Evolutionary conservation across 1,140 invertebrate genomes (phyloP), one percentile per base, ranked within the genome.

Genomic region (Nasonia longicornis): DNA sequence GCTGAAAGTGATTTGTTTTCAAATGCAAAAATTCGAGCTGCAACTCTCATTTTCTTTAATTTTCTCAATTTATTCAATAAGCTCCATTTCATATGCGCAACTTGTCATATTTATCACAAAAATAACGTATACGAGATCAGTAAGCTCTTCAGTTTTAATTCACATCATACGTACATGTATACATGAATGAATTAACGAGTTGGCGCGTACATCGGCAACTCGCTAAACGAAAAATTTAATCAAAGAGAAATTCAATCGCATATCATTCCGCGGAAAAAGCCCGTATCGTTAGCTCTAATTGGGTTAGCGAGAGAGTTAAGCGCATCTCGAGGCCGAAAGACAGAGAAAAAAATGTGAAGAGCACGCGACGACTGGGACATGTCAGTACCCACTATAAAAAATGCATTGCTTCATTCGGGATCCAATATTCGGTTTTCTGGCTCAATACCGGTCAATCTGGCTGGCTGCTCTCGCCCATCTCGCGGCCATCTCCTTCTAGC

Each of bases 311-410:
- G 26, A 69, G 26, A 69, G 4, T 3, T 67, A 31, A 67, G 64
- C 10, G 26, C 20, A 31, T 67, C 22, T 26, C 7, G 38, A 0
- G 2, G 63, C n/a, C 11, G 63, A 69, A 69, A 35, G 67, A 69
- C 26, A 26, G 67, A 8, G 71, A 10, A 63, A 74, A 74, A 74
- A 74, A 74, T 74, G 26, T 74, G 8, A 74, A 74, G 48, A 58
- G 72, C 8, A 7, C 16, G 10, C 1, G 11, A 58, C 14, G 52
- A 58, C 52, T 58, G 20, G 4, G 6, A n/a, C 1, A 3, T 20
- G 72, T 74, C 72, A 26, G 29, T 8, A 1, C 6, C 3, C 12
- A 26, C 22, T 14, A 31, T 74, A 74, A 58, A 38, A 74, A 74
- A 74, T 58, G 48, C 48, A 63, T 74, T 31, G 20, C 72, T 74